Evolutionary conservation across 2,797 vertebrate genomes (phyloP).

Genomic region (Enoplosus armatus): DNA sequence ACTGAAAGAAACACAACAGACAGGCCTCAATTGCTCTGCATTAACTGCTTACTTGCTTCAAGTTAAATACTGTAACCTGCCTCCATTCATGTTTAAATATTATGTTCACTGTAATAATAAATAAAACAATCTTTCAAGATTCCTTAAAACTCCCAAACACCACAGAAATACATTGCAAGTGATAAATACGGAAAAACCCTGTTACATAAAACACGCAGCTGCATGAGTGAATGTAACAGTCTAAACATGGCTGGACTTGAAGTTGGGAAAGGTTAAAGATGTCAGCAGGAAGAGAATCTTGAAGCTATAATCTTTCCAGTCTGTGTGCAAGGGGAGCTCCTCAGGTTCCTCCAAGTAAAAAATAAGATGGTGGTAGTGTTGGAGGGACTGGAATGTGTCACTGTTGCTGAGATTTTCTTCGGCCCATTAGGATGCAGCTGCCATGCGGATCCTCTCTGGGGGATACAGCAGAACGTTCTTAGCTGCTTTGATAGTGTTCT

Average conservation of each 20-base stretch:
- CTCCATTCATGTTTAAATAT: slow-evolving; percentile 62
- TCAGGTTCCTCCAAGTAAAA: slow-evolving; percentile 27
- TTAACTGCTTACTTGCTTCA: slow-evolving; percentile 17
- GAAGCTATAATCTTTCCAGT: slow-evolving; percentile 70
- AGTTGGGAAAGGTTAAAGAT: slow-evolving; percentile 33
- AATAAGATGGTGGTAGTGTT: not conserved
- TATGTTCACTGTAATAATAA: slow-evolving; percentile 69
- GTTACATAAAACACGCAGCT: slow-evolving; percentile 52
- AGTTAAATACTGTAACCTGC: slow-evolving; percentile 31
- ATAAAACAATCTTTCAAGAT: slow-evolving; percentile 63
- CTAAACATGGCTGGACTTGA: slow-evolving; percentile 54
- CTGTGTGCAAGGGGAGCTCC: slow-evolving; percentile 60
- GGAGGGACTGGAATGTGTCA: slow-evolving; percentile 73
- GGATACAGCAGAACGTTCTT: slow-evolving; percentile 88
- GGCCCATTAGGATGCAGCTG: slow-evolving; percentile 79
- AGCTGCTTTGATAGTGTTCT: slow-evolving; percentile 97
- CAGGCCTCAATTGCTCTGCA: slow-evolving; percentile 8
- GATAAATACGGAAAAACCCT: slow-evolving; percentile 56
- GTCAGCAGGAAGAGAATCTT: slow-evolving; percentile 39
- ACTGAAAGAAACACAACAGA: slow-evolving; percentile 34
- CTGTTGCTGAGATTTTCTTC: slow-evolving; percentile 30
- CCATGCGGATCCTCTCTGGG: slow-evolving; percentile 83
- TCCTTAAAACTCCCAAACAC: slow-evolving; percentile 30
- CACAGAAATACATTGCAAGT: slow-evolving; percentile 36
- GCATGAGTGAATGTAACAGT: slow-evolving; percentile 76